Evolutionary conservation across 2,888 invertebrate species (phyloP).

Genomic region (Syrphus vitripennis): DNA sequence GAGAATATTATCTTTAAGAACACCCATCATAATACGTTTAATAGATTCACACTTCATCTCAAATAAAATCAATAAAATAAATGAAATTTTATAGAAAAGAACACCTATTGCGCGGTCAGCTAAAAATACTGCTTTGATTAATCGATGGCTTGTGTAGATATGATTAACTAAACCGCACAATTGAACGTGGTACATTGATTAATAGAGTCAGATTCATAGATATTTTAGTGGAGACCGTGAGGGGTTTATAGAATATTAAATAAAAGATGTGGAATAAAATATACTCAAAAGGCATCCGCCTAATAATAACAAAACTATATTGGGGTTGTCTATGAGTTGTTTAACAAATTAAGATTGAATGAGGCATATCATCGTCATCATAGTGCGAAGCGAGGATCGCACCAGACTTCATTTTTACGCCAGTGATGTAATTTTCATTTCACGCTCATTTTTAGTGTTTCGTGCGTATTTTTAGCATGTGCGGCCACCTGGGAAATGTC

Average conservation of each 20-base stretch:
- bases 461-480: not conserved
- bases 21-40: not conserved
- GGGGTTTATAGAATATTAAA: not conserved
- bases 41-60: not conserved
- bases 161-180: slow-evolving; percentile 7
- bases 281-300: not conserved
- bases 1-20: not conserved
- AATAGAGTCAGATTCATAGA: not conserved
- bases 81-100: not conserved
- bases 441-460: not conserved
- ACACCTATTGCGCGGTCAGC: not conserved
- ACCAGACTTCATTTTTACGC: not conserved
- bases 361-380: not conserved
- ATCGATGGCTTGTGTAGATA: not conserved
- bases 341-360: not conserved
- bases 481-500: slow-evolving; percentile 22
- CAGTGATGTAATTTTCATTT: slow-evolving; percentile 22
- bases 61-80: not conserved
- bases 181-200: not conserved
- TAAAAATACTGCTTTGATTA: slow-evolving; percentile 17
- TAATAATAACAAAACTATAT: not conserved
- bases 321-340: not conserved
- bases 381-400: not conserved
- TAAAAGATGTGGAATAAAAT: not conserved
- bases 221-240: not conserved